Base-by-base conservation (phyloP, 2,888 invertebrate genomes). In the Philereme vetulata region DNA sequence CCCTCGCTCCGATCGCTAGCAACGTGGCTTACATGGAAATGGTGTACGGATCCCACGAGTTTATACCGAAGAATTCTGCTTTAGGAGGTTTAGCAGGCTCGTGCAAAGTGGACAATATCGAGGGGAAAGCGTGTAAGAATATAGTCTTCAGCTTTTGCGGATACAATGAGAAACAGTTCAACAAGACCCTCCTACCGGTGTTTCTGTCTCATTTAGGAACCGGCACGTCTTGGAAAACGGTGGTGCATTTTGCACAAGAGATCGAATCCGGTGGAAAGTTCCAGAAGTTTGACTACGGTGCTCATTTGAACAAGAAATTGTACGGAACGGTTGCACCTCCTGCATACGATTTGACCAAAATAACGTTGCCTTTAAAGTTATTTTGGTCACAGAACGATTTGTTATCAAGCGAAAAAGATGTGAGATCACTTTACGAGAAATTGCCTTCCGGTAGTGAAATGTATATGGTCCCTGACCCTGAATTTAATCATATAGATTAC, bases 401-500 rank as follows among this genome's bases (percentile, higher is more conserved):
- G 89, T 77, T 97, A 3, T 94, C 96, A 0, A 94, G 93, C 73
- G 91, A 93, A 62, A 80, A 93, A 86, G 95, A 95, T 73, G 94
- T 95, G 0, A 71, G 80, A 53, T 81, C 77, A 49, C 78, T 96
- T 21, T 89, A 89, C 43, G 77, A 84, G 0, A 82, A 82, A 51
- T 71, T 96, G 40, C 89, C 93, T 0, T 80, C 49, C 0, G 82
- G 86, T 3, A 85, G 93, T 4, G 93, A 93, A 5, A 80, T 92
- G 71, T 94, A 93, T 69, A 82, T 93, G 68, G 92, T 96, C 0
- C 91, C 94, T 0, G 90, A 92, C 59, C 84, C 93, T 0, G 88
- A 93, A 34, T 96, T 96, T 74, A 96, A 95, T 77, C 96, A 96
- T 75, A 82, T 96, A 38, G 96, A 96, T 78, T 96, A 95, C 75